These are phyloP conservation scores for Orthosia gracilis DNA, from an alignment of 2,888 invertebrate genomes.

Conservation along the genomic window DNA sequence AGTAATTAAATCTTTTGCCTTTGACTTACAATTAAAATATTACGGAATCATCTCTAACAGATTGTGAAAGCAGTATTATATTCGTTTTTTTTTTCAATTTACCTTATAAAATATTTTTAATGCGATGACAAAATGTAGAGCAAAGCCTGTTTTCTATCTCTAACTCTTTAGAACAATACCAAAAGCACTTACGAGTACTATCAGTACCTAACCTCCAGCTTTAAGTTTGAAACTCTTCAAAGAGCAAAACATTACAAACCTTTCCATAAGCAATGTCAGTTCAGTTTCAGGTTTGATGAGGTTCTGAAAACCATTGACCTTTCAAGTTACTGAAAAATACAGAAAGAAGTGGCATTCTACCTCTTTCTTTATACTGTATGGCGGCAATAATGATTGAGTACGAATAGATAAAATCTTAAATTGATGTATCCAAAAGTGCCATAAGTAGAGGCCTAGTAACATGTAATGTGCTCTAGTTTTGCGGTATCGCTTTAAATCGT, in stretches of 20 bases:
- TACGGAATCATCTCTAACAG: background rate
- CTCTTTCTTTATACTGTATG: background rate
- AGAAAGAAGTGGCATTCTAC: background rate
- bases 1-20: background rate
- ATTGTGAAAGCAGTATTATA: background rate
- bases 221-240: background rate
- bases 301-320: background rate
- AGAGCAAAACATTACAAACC: background rate
- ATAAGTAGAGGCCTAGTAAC: slow-evolving; percentile 56
- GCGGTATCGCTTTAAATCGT: slow-evolving; percentile 71
- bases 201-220: too few species aligned
- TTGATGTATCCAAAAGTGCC: slow-evolving; percentile 21
- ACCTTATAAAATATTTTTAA: background rate
- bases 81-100: background rate
- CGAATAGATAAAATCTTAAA: slow-evolving; percentile 9
- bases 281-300: background rate
- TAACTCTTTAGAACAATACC: background rate
- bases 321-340: background rate
- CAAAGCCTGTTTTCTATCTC: background rate
- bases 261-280: background rate
- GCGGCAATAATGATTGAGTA: background rate
- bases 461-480: slow-evolving; percentile 73
- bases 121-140: background rate
- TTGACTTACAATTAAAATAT: background rate
- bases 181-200: background rate